Conservation (phyloP, 1,140 invertebrate species). For the Cecropterus lyciades region DNA sequence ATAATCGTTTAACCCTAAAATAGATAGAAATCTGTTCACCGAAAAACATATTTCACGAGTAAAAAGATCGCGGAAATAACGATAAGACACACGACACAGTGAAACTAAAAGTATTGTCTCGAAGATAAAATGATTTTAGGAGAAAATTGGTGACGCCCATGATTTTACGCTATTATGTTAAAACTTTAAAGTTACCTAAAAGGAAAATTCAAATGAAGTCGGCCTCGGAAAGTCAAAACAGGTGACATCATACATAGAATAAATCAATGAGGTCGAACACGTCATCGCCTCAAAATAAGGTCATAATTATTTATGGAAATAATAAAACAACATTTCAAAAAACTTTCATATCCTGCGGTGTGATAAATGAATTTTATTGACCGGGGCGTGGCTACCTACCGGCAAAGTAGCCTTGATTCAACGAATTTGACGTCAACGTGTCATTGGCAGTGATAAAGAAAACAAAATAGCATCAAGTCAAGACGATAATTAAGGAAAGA, state of each 20-base stretch:
- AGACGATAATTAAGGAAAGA: neutral
- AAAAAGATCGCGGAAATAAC: too few relatives aligned
- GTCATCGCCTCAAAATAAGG: constrained; percentile 21
- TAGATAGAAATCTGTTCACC: too few relatives aligned
- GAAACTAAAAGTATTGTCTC: neutral
- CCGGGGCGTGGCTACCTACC: constrained; percentile 40
- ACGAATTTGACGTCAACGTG: constrained; percentile 17
- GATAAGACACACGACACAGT: too few relatives aligned
- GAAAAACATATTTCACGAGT: too few relatives aligned
- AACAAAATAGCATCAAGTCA: constrained; percentile 12
- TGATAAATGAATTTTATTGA: too few relatives aligned
- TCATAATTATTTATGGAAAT: neutral
- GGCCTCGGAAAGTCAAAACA: constrained; percentile 18
- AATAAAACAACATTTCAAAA: too few relatives aligned
- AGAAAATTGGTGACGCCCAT: neutral
- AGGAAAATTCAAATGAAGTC: constrained; percentile 11
- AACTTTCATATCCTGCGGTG: too few relatives aligned
- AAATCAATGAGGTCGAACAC: constrained; percentile 25
- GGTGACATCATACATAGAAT: constrained; percentile 38
- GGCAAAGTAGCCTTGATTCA: constrained; percentile 38
- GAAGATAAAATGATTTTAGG: too few relatives aligned
- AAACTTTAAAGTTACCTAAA: neutral
- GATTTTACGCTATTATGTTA: too few relatives aligned
- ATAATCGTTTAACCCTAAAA: too few relatives aligned
- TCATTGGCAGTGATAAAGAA: neutral